phyloP scores from a whole-genome alignment of 2,113 vertebrate genomes.

The Serilophus lunatus region DNA sequence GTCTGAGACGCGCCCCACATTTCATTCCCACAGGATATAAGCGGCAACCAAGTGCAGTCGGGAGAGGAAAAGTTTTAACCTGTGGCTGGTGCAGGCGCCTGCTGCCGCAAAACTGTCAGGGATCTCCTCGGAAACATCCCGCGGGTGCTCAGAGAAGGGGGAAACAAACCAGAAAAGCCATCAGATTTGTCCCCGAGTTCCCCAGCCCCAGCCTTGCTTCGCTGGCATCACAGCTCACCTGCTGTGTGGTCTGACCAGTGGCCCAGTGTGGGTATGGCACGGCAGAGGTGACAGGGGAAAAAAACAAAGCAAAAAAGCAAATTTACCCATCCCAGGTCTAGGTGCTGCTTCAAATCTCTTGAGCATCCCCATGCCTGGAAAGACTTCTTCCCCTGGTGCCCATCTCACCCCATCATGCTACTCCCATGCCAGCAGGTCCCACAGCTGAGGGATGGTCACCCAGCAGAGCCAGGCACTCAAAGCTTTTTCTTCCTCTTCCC shows the following conservation, averaged over 20 bases:
- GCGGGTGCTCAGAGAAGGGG: neutral
- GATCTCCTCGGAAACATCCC: neutral
- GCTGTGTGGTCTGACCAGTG: neutral
- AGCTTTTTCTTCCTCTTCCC: neutral
- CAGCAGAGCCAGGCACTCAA: neutral
- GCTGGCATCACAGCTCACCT: neutral
- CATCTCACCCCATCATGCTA: neutral
- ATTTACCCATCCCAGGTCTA: neutral
- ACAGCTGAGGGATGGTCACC: neutral
- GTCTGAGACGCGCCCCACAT: accelerated
- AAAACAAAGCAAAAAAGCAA: neutral
- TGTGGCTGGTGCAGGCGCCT: neutral
- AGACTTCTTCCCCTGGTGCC: neutral
- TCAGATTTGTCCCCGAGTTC: neutral
- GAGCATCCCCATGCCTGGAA: neutral
- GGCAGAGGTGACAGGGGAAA: neutral
- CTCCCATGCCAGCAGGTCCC: neutral
- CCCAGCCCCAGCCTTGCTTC: neutral
- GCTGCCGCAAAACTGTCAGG: neutral
- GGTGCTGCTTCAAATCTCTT: neutral
- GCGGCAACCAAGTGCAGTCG: accelerated
- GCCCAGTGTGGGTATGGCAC: neutral
- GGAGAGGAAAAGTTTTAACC: neutral
- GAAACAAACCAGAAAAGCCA: neutral
- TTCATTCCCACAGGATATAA: accelerated